These are phyloP conservation scores for Gila orcuttii DNA, from an alignment of 2,113 vertebrate genomes.

Conservation along the genomic window DNA sequence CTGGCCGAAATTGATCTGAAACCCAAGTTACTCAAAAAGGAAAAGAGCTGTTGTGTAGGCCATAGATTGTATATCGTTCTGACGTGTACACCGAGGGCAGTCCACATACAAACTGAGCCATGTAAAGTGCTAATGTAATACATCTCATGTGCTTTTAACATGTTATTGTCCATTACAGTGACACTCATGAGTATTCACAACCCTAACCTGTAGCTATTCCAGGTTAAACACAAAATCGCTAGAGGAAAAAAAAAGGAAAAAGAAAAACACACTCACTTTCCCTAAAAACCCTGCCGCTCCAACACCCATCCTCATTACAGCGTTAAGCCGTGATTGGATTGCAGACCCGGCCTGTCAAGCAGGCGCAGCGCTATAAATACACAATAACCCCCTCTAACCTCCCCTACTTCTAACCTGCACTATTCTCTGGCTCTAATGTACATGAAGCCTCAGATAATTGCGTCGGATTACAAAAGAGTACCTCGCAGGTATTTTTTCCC, in stretches of 20 bases:
- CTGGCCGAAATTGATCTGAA: no score
- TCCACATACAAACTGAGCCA: conserved; percentile 26
- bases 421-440: conserved; percentile 73
- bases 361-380: conserved; percentile 69
- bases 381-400: conserved; percentile 57
- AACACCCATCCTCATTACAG: conserved; percentile 53
- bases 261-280: conserved; percentile 49
- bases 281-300: conserved; percentile 48
- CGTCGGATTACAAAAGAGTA: conserved; percentile 70
- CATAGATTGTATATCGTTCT: background rate
- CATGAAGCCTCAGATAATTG: conserved; percentile 73
- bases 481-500: conserved; percentile 61
- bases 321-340: conserved; percentile 57
- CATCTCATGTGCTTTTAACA: conserved; percentile 51
- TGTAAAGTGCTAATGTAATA: conserved; percentile 35
- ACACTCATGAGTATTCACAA: conserved; percentile 39
- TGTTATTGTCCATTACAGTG: conserved; percentile 36
- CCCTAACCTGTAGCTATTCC: conserved; percentile 39
- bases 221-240: conserved; percentile 52
- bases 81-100: conserved; percentile 1
- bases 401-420: conserved; percentile 54
- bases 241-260: background rate
- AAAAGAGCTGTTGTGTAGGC: background rate
- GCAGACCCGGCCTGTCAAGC: conserved; percentile 51
- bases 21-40: no score